Base-by-base conservation (phyloP, 1,140 invertebrate species). In the Arctopsyche grandis region DNA sequence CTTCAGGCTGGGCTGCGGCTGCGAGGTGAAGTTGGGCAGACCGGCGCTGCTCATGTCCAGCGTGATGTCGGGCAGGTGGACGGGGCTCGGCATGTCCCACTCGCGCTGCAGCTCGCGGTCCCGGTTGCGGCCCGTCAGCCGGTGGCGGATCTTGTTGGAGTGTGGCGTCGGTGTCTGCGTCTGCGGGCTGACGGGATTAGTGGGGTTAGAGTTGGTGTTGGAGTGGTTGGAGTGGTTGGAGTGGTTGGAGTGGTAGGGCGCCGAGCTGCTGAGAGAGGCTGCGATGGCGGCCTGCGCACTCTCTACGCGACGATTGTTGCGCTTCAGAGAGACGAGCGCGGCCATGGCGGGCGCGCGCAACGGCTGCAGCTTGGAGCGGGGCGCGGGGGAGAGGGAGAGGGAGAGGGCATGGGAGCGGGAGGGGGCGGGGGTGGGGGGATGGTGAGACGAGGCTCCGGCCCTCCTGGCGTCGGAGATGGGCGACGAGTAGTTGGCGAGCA, bases 401-500 rank as follows among this genome's bases (percentile, higher is more conserved):
- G 38, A 12, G 76, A 16, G 29, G 22, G 29, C 52, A 19, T n/a
- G 52, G 56, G 46, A 29, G 26, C 48, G 22, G 69, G 66, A 5
- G 16, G 73, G 43, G 66, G 48, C 19, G 60, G 24, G 29, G 43
- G 44, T 0, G 77, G 19, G 38, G 76, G 29, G 26, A 56, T 10
- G 77, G 26, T 5, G 43, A 16, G 69, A 66, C 70, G 63, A 71
- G 29, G 58, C 74, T n/a, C 69, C n/a, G 84, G 94, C 93, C 82
- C 92, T 92, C 83, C 91, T 92, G 21, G 91, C 93, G 84, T 94
- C 93, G n/a, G 88, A 89, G 71, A 94, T 86, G 0, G 94, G 92
- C 0, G 93, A 93, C 0, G 93, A 92, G 84, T 93, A 94, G 77
- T 93, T 90, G 84, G 94, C 93, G 24, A 95, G 85, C 43, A 94